These are phyloP conservation scores for Chymomyza caudatula DNA, from an alignment of 2,888 invertebrate species.

Conservation along the genomic window DNA sequence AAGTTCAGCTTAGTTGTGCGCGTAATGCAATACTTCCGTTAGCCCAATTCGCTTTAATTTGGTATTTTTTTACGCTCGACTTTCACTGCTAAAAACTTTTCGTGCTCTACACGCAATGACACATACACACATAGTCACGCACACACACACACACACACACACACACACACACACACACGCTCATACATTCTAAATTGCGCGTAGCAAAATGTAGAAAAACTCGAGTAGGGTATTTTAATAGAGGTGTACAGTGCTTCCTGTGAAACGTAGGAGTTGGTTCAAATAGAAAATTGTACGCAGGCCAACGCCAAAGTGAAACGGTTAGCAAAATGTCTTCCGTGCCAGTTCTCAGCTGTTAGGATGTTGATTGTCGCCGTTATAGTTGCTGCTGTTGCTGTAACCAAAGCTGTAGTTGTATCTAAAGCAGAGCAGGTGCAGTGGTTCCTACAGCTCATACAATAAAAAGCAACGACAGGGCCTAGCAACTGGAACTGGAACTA, in stretches of 20 bases:
- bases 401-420: conserved; percentile 7
- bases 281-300: conserved; percentile 62
- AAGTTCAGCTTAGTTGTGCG: not conserved
- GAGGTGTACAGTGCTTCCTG: not conserved
- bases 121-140: not conserved
- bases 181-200: conserved; percentile 55
- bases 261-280: conserved; percentile 10
- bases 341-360: conserved; percentile 58
- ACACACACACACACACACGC: conserved; percentile 7
- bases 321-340: conserved; percentile 70
- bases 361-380: conserved; percentile 44
- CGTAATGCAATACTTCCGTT: conserved; percentile 6
- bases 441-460: conserved; percentile 43
- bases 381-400: conserved; percentile 9
- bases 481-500: not conserved
- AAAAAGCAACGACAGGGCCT: conserved; percentile 60
- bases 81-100: conserved; percentile 54
- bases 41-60: not conserved
- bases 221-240: not conserved
- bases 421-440: conserved; percentile 55
- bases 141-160: not conserved
- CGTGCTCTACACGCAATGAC: conserved; percentile 1
- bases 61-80: conserved; percentile 35
- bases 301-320: conserved; percentile 56
- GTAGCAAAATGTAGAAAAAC: conserved; percentile 18